A percentile compares a stretch with the other conserved stretches of the same genome.
Conservation (phyloP, 2,888 invertebrate genomes). For the Tetragonula carbonaria region DNA sequence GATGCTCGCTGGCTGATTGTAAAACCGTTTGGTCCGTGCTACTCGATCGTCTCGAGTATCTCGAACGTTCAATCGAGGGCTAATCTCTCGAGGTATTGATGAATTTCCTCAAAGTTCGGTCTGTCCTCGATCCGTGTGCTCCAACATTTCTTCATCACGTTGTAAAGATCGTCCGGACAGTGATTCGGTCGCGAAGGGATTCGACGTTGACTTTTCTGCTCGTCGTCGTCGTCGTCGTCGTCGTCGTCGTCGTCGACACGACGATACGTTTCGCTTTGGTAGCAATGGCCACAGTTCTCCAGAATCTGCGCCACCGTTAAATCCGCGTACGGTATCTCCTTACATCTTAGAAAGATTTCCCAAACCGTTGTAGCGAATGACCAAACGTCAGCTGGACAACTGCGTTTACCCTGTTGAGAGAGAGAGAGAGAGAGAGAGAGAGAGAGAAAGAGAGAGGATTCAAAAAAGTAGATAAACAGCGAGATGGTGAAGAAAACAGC, state of each 20-base stretch:
- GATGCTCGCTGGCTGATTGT: slow-evolving; percentile 82
- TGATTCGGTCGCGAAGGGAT: slow-evolving; percentile 88
- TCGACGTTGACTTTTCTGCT: slow-evolving; percentile 85
- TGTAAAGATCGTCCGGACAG: slow-evolving; percentile 93
- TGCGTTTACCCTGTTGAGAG: slow-evolving; percentile 90
- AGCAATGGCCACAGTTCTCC: slow-evolving; percentile 90
- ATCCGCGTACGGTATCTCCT: slow-evolving; percentile 92
- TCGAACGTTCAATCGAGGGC: slow-evolving; percentile 76
- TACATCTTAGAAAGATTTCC: slow-evolving; percentile 93
- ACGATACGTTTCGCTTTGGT: slow-evolving; percentile 81
- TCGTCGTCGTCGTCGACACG: slow-evolving; percentile 77
- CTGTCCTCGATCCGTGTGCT: slow-evolving; percentile 91
- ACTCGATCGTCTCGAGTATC: slow-evolving; percentile 53
- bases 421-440: slow-evolving; percentile 42
- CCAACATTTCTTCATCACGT: slow-evolving; percentile 97
- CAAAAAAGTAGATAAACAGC: too few relatives aligned
- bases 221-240: slow-evolving; percentile 67
- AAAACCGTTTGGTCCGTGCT: slow-evolving; percentile 78
- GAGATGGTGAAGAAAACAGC: too few relatives aligned
- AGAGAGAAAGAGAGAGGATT: slow-evolving; percentile 61
- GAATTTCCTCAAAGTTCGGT: slow-evolving; percentile 94
- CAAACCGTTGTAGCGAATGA: slow-evolving; percentile 95
- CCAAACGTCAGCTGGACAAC: slow-evolving; percentile 95
- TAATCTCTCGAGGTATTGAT: slow-evolving; percentile 88
- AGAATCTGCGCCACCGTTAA: slow-evolving; percentile 93